These are phyloP conservation scores for Spongilla lacustris DNA, from an alignment of 37 sponge, comb jelly and placozoan genomes.

Conservation along the genomic window DNA sequence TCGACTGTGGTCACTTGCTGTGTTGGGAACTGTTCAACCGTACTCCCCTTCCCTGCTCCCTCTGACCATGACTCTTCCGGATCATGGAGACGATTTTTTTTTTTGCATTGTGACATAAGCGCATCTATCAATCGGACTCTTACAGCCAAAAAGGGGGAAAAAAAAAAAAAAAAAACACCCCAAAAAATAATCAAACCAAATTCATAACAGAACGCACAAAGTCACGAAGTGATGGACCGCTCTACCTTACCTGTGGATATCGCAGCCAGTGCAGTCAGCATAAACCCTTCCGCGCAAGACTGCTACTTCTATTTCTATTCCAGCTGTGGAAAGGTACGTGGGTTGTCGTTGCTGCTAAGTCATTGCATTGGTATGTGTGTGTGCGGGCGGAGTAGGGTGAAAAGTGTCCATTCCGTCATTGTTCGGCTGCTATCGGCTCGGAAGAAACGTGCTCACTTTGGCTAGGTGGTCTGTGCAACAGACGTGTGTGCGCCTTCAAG, in stretches of 20 bases:
- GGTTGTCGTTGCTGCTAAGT: not conserved
- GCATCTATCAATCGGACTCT: not conserved
- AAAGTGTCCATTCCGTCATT: constrained; percentile 68
- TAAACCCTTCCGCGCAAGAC: constrained; percentile 63
- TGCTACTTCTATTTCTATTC: constrained; percentile 87
- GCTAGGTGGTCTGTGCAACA: constrained; percentile 52
- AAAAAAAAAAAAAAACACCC: not conserved
- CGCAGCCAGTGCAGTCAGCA: constrained; percentile 12
- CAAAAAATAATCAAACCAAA: not conserved
- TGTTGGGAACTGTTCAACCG: not conserved
- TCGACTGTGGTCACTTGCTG: not conserved
- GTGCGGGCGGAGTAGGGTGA: constrained; percentile 64
- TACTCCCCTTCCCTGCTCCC: not conserved
- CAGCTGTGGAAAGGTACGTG: constrained; percentile 69
- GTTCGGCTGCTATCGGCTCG: constrained; percentile 80
- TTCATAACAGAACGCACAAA: not conserved
- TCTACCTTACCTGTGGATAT: not conserved
- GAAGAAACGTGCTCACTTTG: constrained; percentile 75
- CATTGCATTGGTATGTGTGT: not conserved
- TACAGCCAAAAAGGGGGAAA: not conserved
- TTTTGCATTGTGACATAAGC: not conserved
- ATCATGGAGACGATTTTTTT: not conserved
- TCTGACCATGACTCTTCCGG: not conserved
- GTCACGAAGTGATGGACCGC: not conserved
- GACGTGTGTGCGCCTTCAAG: constrained; percentile 78